A percentile compares a stretch with the other conserved stretches of the same genome.
Conservation (phyloP, 2,113 vertebrate species). For the Empidonax traillii region DNA sequence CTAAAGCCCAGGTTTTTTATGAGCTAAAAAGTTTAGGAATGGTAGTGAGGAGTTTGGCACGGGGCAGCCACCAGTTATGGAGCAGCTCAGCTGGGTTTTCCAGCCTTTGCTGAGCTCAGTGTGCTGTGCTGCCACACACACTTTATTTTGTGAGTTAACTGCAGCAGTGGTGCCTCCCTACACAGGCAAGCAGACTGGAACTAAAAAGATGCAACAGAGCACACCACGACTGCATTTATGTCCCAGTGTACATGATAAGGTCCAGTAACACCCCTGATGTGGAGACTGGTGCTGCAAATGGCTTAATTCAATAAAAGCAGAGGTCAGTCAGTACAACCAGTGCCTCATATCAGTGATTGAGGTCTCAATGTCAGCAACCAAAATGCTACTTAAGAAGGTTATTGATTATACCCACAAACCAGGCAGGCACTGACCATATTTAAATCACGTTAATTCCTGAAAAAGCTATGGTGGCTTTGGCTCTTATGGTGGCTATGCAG, state of each 20-base stretch:
- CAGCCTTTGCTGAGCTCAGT: not conserved
- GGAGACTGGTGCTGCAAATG: not conserved
- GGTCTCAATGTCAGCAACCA: not conserved
- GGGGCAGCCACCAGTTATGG: not conserved
- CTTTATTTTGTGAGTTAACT: not conserved
- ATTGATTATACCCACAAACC: not conserved
- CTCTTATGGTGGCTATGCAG: not conserved
- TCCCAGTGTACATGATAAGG: not conserved
- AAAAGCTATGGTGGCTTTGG: not conserved
- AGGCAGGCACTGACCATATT: not conserved
- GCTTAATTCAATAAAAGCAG: not conserved
- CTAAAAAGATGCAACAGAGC: not conserved
- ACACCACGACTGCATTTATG: not conserved
- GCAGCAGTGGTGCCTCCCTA: not conserved
- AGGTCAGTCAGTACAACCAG: not conserved
- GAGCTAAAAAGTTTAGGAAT: not conserved
- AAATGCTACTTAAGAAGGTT: not conserved
- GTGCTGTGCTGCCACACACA: not conserved
- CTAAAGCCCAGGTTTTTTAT: not conserved
- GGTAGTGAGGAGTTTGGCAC: not conserved
- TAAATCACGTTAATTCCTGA: not conserved
- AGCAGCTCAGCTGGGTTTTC: not conserved
- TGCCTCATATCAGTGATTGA: not conserved
- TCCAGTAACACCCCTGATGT: not conserved
- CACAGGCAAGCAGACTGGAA: not conserved